These are phyloP conservation scores for Strigops habroptila DNA, from an alignment of 2,113 vertebrate species.

Conservation along the genomic window DNA sequence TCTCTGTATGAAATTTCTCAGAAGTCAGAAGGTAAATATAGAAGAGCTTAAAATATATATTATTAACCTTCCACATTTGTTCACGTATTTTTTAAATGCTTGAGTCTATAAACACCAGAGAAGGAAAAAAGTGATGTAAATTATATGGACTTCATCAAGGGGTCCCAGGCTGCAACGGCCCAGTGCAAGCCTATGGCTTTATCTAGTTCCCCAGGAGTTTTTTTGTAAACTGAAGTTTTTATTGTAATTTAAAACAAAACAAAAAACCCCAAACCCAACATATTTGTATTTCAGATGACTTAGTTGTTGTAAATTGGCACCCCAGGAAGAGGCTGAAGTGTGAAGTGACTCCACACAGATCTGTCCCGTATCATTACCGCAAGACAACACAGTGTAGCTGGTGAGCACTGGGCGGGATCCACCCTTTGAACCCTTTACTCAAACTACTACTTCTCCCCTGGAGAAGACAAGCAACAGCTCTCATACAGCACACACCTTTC, in stretches of 20 bases:
- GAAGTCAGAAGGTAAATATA: background rate
- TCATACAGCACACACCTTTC: background rate
- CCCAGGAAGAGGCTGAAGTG: background rate
- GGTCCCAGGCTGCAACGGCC: background rate
- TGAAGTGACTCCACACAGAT: background rate
- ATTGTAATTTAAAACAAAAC: background rate
- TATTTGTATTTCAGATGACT: background rate
- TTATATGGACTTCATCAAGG: background rate
- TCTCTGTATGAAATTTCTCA: background rate
- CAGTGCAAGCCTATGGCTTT: background rate
- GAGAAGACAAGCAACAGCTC: background rate
- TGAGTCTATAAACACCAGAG: background rate
- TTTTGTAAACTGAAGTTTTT: background rate
- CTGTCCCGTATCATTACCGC: no score
- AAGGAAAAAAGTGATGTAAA: background rate
- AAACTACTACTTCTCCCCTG: background rate
- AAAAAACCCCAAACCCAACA: rapidly evolving
- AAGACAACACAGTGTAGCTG: background rate
- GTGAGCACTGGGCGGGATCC: background rate
- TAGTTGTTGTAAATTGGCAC: background rate
- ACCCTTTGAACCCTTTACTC: background rate
- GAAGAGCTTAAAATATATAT: background rate
- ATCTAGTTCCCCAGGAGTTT: background rate
- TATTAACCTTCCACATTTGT: background rate
- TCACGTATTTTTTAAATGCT: background rate